Base-by-base conservation (phyloP, 2,797 vertebrate genomes). In the Karalla daura region DNA sequence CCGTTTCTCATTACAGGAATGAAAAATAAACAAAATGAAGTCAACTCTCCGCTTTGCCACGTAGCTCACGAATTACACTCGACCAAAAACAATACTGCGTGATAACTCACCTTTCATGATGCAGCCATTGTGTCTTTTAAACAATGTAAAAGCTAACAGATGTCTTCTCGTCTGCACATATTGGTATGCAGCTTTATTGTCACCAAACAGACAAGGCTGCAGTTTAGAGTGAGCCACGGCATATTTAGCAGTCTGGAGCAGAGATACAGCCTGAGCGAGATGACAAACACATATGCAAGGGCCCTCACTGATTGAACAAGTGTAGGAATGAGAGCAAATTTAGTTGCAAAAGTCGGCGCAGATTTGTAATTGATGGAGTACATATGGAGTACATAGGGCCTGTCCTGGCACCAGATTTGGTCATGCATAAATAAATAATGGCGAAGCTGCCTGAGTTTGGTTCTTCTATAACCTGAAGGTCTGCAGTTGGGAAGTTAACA, bases 1-100 rank as follows among this genome's bases (percentile, higher is more conserved):
- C 65, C 17, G 58, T 76, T 80, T 80, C 62, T 81, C 62, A 81
- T 86, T 79, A 83, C 56, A 68, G 68, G 20, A 40, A 44, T 47
- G 41, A 70, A 83, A 78, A 77, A 44, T 62, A 74, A 76, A 81
- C 52, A 63, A 67, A 76, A 70, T 33, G 5, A 44, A 70, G 28
- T 51, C 14, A 45, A 59, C 41, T 68, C 28, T 66, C 30, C 51
- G 73, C 45, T 79, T 40, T 75, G 71, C 70, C 72, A 75, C 56
- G 40, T 63, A 63, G 67, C 70, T 62, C 17, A 1, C 9, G 37
- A 58, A 70, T 67, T 69, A 43, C 68, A 78, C 25, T 60, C 9
- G 15, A 56, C n/a, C 23, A 61, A 70, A 72, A 52, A 30, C 30
- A 63, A 45, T 41, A 21, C 54, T 18, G 18, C 18, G 27, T 60